These are phyloP conservation scores for Micrasema longulum DNA, from an alignment of 1,140 invertebrate genomes.

Conservation along the genomic window DNA sequence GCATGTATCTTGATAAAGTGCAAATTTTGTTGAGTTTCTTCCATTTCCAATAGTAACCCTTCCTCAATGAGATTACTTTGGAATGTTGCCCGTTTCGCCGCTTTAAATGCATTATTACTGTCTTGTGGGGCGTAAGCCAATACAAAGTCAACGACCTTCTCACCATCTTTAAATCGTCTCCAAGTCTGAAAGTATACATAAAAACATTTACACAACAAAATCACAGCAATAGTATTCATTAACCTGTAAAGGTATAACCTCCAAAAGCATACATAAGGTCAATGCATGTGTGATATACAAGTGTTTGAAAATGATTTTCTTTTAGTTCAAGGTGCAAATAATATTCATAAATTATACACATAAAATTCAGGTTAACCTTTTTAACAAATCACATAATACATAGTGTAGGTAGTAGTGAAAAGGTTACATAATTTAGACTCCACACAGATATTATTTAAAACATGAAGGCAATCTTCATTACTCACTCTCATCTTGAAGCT, in stretches of 20 bases:
- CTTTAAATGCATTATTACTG: slow-evolving; percentile 60
- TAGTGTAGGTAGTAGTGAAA: no score
- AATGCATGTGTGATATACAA: slow-evolving; percentile 12
- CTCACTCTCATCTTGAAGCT: no score
- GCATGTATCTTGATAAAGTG: slow-evolving; percentile 83
- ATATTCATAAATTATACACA: no score
- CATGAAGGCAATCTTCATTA: no score
- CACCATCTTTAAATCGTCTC: slow-evolving; percentile 61
- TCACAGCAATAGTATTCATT: neutral
- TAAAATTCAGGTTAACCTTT: no score
- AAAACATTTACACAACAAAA: neutral
- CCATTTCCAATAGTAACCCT: slow-evolving; percentile 73
- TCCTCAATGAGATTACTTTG: slow-evolving; percentile 72
- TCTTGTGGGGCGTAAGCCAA: slow-evolving; percentile 70
- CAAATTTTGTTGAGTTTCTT: slow-evolving; percentile 69
- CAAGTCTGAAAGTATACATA: slow-evolving; percentile 56
- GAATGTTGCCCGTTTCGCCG: slow-evolving; percentile 68
- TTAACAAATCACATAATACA: no score
- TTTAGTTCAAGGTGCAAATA: no score
- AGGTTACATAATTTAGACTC: no score
- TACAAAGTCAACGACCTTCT: slow-evolving; percentile 74
- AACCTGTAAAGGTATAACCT: slow-evolving; percentile 4
- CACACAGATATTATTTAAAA: no score
- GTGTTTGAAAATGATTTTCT: neutral
- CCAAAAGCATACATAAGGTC: slow-evolving; percentile 12